phyloP scores from a whole-genome alignment of 2,113 vertebrate genomes.

The Scalopus aquaticus region DNA sequence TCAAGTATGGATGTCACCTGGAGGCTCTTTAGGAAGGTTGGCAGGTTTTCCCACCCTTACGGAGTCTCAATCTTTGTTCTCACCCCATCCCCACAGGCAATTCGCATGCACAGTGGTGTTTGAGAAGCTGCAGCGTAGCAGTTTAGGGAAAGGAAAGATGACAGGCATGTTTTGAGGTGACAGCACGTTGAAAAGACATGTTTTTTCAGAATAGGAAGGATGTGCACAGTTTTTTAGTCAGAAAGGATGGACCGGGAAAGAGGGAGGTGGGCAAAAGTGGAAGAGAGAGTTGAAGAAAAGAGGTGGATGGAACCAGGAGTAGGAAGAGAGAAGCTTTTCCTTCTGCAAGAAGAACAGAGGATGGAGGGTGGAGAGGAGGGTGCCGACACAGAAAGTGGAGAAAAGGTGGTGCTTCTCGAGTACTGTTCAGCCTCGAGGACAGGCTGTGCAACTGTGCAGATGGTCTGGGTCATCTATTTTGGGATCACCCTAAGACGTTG shows the following conservation, averaged over 20 bases:
- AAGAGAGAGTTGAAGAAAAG: background rate
- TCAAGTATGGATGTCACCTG: accelerated
- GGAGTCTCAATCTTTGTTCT: background rate
- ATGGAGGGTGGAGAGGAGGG: background rate
- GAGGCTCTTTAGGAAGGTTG: background rate
- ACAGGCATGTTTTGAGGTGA: background rate
- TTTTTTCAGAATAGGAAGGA: background rate
- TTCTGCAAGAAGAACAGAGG: background rate
- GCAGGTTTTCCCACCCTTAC: background rate
- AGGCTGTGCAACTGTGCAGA: background rate
- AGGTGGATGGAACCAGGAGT: background rate
- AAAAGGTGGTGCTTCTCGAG: background rate
- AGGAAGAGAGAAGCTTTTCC: background rate
- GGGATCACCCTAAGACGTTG: background rate
- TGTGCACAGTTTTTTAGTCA: background rate
- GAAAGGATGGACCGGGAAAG: background rate
- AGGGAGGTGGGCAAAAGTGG: background rate
- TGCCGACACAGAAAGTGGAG: background rate
- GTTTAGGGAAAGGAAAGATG: background rate
- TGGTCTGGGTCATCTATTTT: background rate
- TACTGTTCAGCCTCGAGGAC: background rate
- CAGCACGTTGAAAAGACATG: background rate
- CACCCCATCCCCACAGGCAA: background rate
- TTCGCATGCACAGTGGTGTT: background rate
- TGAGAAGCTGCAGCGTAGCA: background rate